phyloP scores from a whole-genome alignment of 2,113 vertebrate genomes.

The Chunga burmeisteri region DNA sequence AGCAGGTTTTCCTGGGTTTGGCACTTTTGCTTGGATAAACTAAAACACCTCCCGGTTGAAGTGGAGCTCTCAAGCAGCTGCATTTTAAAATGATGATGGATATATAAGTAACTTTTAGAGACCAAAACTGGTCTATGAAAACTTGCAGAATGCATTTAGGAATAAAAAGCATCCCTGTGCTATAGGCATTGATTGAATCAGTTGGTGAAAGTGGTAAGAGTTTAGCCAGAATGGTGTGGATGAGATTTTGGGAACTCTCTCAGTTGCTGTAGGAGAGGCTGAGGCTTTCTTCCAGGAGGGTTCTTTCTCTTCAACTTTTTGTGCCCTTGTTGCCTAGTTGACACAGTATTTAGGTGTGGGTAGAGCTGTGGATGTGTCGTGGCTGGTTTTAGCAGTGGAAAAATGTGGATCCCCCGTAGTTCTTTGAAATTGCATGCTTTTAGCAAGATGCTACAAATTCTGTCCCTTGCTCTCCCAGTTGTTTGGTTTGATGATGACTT shows the following conservation, averaged over 20 bases:
- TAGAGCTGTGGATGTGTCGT: not conserved
- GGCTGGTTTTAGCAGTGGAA: not conserved
- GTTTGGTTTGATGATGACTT: not conserved
- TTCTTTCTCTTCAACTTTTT: not conserved
- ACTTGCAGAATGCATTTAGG: not conserved
- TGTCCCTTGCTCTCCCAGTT: not conserved
- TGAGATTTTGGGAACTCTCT: not conserved
- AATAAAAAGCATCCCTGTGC: not conserved
- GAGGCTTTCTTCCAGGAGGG: not conserved
- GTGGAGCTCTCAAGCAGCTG: not conserved
- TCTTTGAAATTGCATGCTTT: not conserved
- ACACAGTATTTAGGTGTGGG: not conserved
- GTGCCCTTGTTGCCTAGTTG: fast-evolving
- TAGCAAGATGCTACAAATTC: not conserved
- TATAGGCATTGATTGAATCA: not conserved
- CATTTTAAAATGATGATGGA: not conserved
- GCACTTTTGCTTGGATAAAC: not conserved
- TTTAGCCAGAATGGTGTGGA: not conserved
- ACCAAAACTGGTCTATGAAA: not conserved
- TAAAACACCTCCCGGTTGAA: not conserved
- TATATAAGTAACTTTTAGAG: not conserved
- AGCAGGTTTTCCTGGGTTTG: not conserved
- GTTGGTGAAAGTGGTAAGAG: not conserved
- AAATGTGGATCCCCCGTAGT: not conserved
- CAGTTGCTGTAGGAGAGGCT: not conserved